Evolutionary conservation across 2,113 vertebrate species (phyloP).

Genomic region (Saguinus imperator): DNA sequence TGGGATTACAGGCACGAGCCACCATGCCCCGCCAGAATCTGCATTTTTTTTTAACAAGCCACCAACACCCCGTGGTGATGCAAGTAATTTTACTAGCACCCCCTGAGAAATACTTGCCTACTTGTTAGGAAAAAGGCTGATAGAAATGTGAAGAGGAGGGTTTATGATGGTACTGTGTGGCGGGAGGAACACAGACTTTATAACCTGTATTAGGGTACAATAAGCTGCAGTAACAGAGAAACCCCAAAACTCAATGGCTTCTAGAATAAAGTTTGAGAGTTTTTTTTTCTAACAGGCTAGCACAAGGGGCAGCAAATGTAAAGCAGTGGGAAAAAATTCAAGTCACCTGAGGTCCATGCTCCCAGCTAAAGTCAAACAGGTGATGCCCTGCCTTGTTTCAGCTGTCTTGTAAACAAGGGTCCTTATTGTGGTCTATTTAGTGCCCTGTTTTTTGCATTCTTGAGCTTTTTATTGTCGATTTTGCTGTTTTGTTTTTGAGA

Average conservation of each 20-base stretch:
- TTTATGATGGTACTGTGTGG: neutral
- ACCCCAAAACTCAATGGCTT: neutral
- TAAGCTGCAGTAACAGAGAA: conserved; percentile 3
- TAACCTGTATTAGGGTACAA: neutral
- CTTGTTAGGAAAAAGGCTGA: neutral
- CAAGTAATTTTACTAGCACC: neutral
- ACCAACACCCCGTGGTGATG: neutral
- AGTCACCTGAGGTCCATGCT: neutral
- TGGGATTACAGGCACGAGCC: too few species aligned
- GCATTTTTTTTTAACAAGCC: neutral
- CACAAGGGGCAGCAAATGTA: neutral
- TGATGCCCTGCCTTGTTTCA: neutral
- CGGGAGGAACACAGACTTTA: neutral
- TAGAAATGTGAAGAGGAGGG: neutral
- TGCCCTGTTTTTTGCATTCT: neutral
- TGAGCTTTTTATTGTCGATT: conserved; percentile 33
- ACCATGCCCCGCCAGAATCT: too few species aligned
- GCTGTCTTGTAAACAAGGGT: neutral
- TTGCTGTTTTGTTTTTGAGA: neutral
- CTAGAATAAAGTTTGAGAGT: neutral
- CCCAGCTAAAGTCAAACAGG: neutral
- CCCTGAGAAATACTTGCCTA: neutral
- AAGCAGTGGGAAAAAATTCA: neutral
- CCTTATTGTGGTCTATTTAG: neutral
- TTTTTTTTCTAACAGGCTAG: neutral